Percentiles rank a stretch among this genome's conserved stretches.
Evolutionary conservation across 2,113 vertebrate genomes (phyloP).

Genomic region (Myrmophylax atrothorax): DNA sequence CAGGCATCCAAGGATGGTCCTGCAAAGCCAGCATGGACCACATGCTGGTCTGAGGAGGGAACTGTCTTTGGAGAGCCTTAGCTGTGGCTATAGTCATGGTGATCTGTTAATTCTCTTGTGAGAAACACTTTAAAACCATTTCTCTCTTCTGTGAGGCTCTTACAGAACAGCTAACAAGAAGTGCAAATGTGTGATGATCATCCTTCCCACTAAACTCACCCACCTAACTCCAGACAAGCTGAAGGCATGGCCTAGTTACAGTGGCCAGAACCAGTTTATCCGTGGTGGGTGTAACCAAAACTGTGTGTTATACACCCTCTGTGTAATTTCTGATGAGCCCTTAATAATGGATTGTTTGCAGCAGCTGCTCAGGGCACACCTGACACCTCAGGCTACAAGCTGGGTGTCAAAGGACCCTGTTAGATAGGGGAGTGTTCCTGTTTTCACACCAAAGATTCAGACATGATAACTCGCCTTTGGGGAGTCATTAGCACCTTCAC

Average conservation of each 20-base stretch:
- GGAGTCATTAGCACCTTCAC: too few relatives aligned
- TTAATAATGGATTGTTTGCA: too few relatives aligned
- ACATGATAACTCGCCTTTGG: too few relatives aligned
- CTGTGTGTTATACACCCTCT: too few relatives aligned
- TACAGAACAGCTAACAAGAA: not conserved
- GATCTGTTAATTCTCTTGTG: not conserved
- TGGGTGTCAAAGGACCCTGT: too few relatives aligned
- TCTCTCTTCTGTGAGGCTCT: not conserved
- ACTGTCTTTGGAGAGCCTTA: rapidly evolving
- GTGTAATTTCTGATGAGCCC: too few relatives aligned
- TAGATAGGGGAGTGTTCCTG: too few relatives aligned
- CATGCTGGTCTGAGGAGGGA: not conserved
- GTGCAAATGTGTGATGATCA: not conserved
- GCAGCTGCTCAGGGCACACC: too few relatives aligned
- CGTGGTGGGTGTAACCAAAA: too few relatives aligned
- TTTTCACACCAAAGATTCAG: too few relatives aligned
- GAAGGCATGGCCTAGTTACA: not conserved
- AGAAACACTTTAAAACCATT: not conserved
- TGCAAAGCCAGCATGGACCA: not conserved
- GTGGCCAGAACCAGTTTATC: too few relatives aligned
- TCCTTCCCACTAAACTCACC: not conserved
- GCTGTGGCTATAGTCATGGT: not conserved
- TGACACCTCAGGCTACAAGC: too few relatives aligned
- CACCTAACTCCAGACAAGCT: not conserved
- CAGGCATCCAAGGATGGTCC: not conserved